A percentile compares a stretch with the other conserved stretches of the same genome.
These are phyloP conservation scores for Acomys russatus DNA, from an alignment of 2,797 vertebrate genomes.

Conservation along the genomic window DNA sequence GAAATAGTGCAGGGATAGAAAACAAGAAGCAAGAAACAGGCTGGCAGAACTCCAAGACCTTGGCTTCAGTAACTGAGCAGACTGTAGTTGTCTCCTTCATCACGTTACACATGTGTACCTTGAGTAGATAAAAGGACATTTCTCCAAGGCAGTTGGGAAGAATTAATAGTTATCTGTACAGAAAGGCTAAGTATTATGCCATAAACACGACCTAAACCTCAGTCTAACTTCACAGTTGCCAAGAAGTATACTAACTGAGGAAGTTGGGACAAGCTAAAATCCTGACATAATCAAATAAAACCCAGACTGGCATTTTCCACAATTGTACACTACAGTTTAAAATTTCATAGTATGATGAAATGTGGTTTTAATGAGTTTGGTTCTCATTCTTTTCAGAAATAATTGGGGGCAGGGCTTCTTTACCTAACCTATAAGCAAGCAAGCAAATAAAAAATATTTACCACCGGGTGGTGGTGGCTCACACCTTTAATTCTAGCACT, in stretches of 20 bases:
- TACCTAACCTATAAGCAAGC: slow-evolving; percentile 52
- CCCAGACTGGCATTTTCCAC: slow-evolving; percentile 32
- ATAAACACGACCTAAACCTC: not conserved
- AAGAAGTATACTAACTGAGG: slow-evolving; percentile 58
- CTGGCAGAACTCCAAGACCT: slow-evolving; percentile 45
- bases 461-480: too few relatives aligned
- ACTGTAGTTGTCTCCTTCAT: not conserved
- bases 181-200: not conserved
- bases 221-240: slow-evolving; percentile 36
- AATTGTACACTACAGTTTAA: slow-evolving; percentile 25
- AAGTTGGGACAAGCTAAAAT: slow-evolving; percentile 65
- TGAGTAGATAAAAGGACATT: slow-evolving; percentile 37
- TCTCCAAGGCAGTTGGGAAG: not conserved
- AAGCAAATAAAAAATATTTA: not conserved
- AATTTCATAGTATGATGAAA: slow-evolving; percentile 15
- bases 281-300: slow-evolving; percentile 58
- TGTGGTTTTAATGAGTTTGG: slow-evolving; percentile 28
- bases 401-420: slow-evolving; percentile 27
- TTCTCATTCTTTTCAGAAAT: slow-evolving; percentile 63
- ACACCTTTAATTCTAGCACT: too few relatives aligned
- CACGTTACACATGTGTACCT: not conserved
- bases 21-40: not conserved
- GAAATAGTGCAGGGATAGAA: slow-evolving; percentile 50
- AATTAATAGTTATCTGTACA: slow-evolving; percentile 27
- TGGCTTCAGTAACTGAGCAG: slow-evolving; percentile 8